Percentiles rank a stretch among this genome's conserved stretches.
These are phyloP conservation scores for Zeugodacus cucurbitae DNA, from an alignment of 1,140 invertebrate genomes.

Conservation along the genomic window DNA sequence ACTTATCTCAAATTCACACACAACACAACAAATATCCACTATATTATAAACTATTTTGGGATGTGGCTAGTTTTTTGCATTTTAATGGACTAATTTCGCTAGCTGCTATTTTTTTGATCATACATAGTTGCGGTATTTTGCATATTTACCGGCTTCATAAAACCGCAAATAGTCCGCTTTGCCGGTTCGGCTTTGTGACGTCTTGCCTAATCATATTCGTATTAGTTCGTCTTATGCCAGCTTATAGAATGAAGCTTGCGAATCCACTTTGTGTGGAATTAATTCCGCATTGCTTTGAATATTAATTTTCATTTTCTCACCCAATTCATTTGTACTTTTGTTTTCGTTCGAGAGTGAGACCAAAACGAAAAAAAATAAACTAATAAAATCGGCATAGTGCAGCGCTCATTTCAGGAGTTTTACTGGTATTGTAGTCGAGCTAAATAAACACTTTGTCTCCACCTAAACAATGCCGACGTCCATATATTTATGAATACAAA, in stretches of 20 bases:
- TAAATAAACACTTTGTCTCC: background rate
- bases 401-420: background rate
- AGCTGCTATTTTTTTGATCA: background rate
- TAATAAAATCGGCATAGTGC: background rate
- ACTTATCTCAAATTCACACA: background rate
- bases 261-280: background rate
- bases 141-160: background rate
- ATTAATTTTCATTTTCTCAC: constrained; percentile 14
- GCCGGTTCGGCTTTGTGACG: background rate
- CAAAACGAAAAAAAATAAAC: background rate
- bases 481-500: background rate
- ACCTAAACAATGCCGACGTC: background rate
- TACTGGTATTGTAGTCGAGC: background rate
- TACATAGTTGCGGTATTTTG: background rate
- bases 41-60: background rate
- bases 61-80: background rate
- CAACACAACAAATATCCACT: background rate
- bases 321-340: background rate
- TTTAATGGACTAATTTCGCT: background rate
- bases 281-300: constrained; percentile 5
- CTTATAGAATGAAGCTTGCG: background rate
- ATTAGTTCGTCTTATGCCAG: background rate
- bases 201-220: background rate
- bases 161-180: background rate
- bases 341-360: background rate